These are phyloP conservation scores for Darevskia nairensis DNA, from an alignment of 2,797 vertebrate species.

Conservation along the genomic window DNA sequence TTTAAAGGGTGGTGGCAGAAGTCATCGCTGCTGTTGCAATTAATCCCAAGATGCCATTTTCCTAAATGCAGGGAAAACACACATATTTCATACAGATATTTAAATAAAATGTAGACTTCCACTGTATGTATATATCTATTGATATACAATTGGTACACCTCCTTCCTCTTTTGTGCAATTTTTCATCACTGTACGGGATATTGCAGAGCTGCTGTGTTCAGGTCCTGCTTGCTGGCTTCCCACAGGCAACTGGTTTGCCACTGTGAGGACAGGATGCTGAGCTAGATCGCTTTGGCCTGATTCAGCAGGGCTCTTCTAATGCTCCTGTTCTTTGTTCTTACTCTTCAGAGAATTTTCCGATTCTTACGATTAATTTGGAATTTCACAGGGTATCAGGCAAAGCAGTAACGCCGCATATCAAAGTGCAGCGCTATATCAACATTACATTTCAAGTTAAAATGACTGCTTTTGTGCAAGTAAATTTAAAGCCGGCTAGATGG, in stretches of 20 bases:
- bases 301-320: too few species aligned
- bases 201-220: too few species aligned
- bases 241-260: too few species aligned
- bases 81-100: conserved; percentile 45
- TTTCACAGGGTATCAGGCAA: background rate
- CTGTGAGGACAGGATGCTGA: too few species aligned
- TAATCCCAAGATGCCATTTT: conserved; percentile 93
- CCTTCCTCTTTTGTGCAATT: background rate
- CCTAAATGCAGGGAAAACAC: conserved; percentile 75
- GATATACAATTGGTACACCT: background rate
- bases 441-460: conserved; percentile 25
- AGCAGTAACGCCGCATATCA: background rate
- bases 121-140: background rate
- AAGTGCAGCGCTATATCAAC: background rate
- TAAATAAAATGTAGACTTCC: background rate
- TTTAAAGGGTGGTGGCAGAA: conserved; percentile 89
- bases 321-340: background rate
- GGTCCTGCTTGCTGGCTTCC: too few species aligned
- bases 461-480: conserved; percentile 14
- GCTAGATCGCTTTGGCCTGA: too few species aligned
- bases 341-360: background rate
- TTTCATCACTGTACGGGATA: conserved; percentile 1
- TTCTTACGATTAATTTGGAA: background rate
- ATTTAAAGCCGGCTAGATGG: background rate
- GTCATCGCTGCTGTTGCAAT: conserved; percentile 82